Base-by-base conservation (phyloP, 2,113 vertebrate genomes). In the Aspidoscelis tigris region DNA sequence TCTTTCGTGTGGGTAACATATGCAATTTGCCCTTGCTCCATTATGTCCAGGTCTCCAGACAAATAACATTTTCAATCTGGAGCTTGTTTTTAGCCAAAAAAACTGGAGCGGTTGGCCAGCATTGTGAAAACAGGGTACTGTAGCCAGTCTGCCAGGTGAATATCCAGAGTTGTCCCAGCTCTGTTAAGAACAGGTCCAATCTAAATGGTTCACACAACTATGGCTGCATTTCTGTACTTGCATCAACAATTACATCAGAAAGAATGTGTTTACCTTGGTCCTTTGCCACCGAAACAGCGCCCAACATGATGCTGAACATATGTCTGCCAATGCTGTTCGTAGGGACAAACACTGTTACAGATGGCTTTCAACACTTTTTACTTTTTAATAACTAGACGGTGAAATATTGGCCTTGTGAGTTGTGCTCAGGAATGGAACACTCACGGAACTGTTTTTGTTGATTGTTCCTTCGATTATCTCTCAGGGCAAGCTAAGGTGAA, bases 201-300 rank as follows among this genome's bases (percentile, higher is more conserved):
- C 93, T 92, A 95, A 96, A 95, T 87, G 92, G 93, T 93, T 94
- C 93, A 92, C 92, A 92, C 91, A 93, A 93, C 88, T 93, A 92
- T 43, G 90, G 92, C 91, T 94, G 91, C 20, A 90, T 95, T 93
- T 82, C 78, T 86, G 88, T 95, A 91, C 93, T 94, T 92, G 91
- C 92, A 95, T 96, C 95, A 96, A 96, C 95, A 95, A 94, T 96
- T 94, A 95, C 95, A 95, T 95, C 94, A 96, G 93, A 95, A 85
- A 94, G 95, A 95, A 94, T 95, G 88, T 96, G 93, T 96, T 96
- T 96, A 94, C 93, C 92, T 96, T 97, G 95, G 95, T 96, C 89
- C 90, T 85, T 84, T 72, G 93, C 95, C 96, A 96, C 86, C 87
- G 78, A 95, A 93, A 90, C 92, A 92, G 89, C 90, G 82, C 92